Base-by-base conservation (phyloP, 2,888 invertebrate species). In the Phengaris arion region DNA sequence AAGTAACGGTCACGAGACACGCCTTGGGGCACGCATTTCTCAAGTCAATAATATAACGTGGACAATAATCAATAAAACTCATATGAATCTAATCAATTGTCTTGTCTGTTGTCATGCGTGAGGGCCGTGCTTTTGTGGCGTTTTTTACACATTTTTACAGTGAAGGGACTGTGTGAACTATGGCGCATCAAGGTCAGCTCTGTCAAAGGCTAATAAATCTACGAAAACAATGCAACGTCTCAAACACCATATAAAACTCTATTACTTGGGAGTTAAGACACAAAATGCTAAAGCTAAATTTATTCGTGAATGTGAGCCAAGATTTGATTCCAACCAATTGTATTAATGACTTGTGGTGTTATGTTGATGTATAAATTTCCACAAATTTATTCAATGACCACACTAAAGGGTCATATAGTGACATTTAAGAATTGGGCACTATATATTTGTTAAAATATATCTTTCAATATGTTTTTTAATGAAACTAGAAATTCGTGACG, bases 91-190 rank as follows among this genome's bases (percentile, higher is more conserved):
- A 92, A 92, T 92, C 92, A 89, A 92, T 92, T 92, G 91, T 92
- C 86, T 90, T 88, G 88, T 89, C 87, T 86, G 85, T 85, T 35
- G 82, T 83, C 85, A 85, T 84, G 87, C 86, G 83, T 85, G 89
- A 88, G 90, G 90, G 87, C 85, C 89, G 82, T 83, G 83, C 88
- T 84, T 92, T 93, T 93, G 92, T 91, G 82, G 81, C 82, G 87
- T 90, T 93, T 93, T 92, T 93, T 89, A 89, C 87, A 89, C 87
- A 90, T 90, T 92, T 91, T 83, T 89, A 85, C 87, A 89, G 93
- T 92, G 93, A 93, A 93, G 93, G 93, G 93, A 87, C 89, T 89
- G 92, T 91, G 90, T 89, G 92, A 91, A 92, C 89, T 88, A 87
- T 86, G 87, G 86, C 85, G 85, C 84, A 77, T 82, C 89, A 92